A percentile compares a stretch with the other conserved stretches of the same genome.
phyloP scores from a whole-genome alignment of 2,888 invertebrate species.

The Melipona bicolor region DNA sequence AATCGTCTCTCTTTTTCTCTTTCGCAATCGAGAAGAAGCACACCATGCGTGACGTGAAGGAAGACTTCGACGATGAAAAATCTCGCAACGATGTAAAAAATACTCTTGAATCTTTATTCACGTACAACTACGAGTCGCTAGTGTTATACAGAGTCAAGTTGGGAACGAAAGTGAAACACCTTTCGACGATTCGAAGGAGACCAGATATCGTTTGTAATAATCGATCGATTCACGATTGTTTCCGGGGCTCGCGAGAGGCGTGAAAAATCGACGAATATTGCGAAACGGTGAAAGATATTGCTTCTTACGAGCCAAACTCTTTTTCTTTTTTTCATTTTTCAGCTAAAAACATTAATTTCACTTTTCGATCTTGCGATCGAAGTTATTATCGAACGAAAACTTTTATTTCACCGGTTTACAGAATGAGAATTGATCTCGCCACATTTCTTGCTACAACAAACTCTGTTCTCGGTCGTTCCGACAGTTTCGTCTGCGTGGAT shows the following conservation, averaged over 20 bases:
- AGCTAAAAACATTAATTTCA: slow-evolving; percentile 31
- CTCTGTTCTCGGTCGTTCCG: neutral
- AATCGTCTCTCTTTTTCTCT: neutral
- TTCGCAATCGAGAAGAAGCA: neutral
- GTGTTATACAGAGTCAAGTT: neutral
- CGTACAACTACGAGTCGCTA: neutral
- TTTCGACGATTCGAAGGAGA: too few species aligned
- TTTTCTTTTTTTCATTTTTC: neutral
- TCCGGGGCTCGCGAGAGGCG: slow-evolving; percentile 32
- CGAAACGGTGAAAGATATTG: slow-evolving; percentile 44
- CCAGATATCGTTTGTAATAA: neutral
- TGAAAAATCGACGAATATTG: slow-evolving; percentile 38
- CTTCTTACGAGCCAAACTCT: neutral
- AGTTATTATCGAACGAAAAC: neutral
- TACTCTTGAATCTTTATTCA: neutral
- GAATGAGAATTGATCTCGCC: neutral
- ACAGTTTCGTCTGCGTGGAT: neutral
- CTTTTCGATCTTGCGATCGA: slow-evolving; percentile 28
- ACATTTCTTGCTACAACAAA: neutral
- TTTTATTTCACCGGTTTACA: too few species aligned
- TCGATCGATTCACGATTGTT: slow-evolving; percentile 8
- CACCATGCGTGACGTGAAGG: neutral
- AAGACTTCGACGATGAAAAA: neutral
- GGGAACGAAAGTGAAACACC: neutral
- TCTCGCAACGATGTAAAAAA: neutral